Evolutionary conservation across 2,113 vertebrate genomes (phyloP), one percentile per base, ranked within the genome.

Genomic region (Epinephelus fuscoguttatus): DNA sequence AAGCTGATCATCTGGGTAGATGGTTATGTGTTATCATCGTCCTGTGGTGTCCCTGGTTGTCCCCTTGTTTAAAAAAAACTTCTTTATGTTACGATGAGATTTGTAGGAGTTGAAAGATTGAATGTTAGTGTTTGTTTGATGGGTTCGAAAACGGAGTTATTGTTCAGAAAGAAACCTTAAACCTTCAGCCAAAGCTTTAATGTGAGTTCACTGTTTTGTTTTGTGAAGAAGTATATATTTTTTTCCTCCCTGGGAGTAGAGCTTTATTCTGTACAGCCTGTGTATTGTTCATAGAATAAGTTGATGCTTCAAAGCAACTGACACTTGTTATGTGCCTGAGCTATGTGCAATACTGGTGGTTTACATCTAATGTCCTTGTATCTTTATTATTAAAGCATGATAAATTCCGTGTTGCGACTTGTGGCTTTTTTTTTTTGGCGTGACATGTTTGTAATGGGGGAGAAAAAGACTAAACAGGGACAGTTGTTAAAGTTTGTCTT

Each of bases 361-460:
- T 94, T 92, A 92, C 92, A 93, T 95, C 57, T 84, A 84, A 91
- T 93, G 91, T 94, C 84, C 82, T 87, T 84, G 91, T 92, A 90
- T 89, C 90, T 92, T 93, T 95, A 91, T 91, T 91, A 96, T 90
- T 96, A 96, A 96, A 96, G 95, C 95, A 96, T 95, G 94, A 90
- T 87, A 78, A 92, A 87, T 67, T 81, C 80, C 70, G 4, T 64
- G 50, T 78, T 74, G 45, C 73, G 30, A 37, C 33, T 37, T 1
- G 33, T 37, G 33, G 8, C 77, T 6, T 4, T 81, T 66, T 30
- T 30, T 30, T 30, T 70, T 68, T 56, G 0, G 17, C 7, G 11
- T 1, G 7, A 53, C 37, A 27, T 7, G 50, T 30, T 69, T 62
- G 19, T 68, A 13, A 1, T 21, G 45, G 15, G 1, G n/a, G 15